Conservation (phyloP, 2,113 vertebrate genomes). For the Macaca nemestrina region DNA sequence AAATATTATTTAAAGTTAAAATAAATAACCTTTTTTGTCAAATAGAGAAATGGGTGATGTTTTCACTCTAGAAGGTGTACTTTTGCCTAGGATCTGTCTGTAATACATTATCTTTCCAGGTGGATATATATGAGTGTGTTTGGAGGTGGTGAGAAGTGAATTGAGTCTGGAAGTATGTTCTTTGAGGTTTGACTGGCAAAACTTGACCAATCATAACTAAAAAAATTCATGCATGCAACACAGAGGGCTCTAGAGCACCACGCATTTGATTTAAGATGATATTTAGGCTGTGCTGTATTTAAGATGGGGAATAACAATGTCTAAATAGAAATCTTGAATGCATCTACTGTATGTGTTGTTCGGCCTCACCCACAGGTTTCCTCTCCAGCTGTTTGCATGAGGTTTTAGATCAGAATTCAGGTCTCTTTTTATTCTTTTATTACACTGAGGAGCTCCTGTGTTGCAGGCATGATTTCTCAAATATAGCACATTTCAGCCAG, state of each 20-base stretch:
- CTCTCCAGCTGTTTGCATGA: conserved; percentile 50
- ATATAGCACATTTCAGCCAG: conserved; percentile 24
- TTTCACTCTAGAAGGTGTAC: neutral
- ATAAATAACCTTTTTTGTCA: neutral
- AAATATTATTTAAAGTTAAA: conserved; percentile 12
- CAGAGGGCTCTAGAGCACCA: conserved; percentile 76
- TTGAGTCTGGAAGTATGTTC: neutral
- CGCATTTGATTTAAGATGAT: conserved; percentile 57
- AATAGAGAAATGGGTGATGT: neutral
- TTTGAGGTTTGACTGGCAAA: conserved; percentile 29
- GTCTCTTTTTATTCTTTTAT: conserved; percentile 41
- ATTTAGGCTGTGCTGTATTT: neutral
- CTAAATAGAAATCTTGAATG: conserved; percentile 44
- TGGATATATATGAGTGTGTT: conserved; percentile 17
- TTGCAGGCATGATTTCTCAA: conserved; percentile 37
- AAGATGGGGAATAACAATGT: conserved; percentile 17
- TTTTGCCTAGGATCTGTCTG: neutral
- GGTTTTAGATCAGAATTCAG: conserved; percentile 26
- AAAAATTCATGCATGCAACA: conserved; percentile 57
- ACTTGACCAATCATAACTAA: conserved; percentile 42
- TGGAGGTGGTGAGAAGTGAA: conserved; percentile 57
- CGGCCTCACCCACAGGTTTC: neutral
- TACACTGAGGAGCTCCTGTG: neutral
- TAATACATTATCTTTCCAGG: neutral
- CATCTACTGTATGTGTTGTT: neutral